These are phyloP conservation scores for Haemorhous mexicanus DNA, from an alignment of 2,113 vertebrate species.

Conservation along the genomic window DNA sequence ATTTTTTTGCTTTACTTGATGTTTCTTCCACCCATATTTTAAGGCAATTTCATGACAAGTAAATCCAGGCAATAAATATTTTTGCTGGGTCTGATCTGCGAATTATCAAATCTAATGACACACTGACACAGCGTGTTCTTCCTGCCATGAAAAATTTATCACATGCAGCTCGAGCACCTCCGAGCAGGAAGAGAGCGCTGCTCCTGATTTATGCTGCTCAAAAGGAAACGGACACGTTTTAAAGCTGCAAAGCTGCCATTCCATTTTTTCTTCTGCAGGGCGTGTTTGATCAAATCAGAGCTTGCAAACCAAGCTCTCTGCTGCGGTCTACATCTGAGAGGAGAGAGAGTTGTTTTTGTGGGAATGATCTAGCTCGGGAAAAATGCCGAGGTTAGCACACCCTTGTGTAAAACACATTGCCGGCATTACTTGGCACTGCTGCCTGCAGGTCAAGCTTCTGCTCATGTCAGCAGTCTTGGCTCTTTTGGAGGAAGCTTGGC, in stretches of 20 bases:
- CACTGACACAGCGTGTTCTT: slow-evolving; percentile 2
- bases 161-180: background rate
- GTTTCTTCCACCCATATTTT: slow-evolving; percentile 23
- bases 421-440: slow-evolving; percentile 37
- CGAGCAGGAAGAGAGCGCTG: background rate
- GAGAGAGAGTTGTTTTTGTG: slow-evolving; percentile 29
- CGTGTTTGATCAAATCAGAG: slow-evolving; percentile 28
- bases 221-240: background rate
- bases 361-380: slow-evolving; percentile 47
- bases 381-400: slow-evolving; percentile 59
- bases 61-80: slow-evolving; percentile 60
- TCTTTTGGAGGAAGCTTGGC: slow-evolving; percentile 19
- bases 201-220: background rate
- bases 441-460: slow-evolving; percentile 52
- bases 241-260: background rate
- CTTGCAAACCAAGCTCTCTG: background rate
- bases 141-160: slow-evolving; percentile 4
- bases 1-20: background rate
- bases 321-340: background rate
- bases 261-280: slow-evolving; percentile 27
- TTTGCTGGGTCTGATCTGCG: slow-evolving; percentile 18
- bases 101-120: slow-evolving; percentile 25
- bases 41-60: slow-evolving; percentile 40
- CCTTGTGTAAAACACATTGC: slow-evolving; percentile 42
- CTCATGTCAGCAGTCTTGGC: slow-evolving; percentile 42